Conservation (phyloP, 2,113 vertebrate species). For the Melanerpes aurifrons region DNA sequence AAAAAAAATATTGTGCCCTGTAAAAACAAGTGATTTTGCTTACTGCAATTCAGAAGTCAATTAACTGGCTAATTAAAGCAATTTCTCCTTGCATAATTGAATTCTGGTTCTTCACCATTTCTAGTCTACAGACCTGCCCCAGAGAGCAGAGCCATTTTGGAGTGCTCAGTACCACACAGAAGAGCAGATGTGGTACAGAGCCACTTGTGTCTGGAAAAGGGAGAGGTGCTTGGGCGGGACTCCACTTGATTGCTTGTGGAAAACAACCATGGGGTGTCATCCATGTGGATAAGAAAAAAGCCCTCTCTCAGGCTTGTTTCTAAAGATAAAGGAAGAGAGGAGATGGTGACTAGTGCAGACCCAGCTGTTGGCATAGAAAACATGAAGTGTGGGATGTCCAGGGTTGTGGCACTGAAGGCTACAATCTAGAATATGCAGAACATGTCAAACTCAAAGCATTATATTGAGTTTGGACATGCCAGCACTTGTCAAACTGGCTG, state of each 20-base stretch:
- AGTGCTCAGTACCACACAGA: background rate
- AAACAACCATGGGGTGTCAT: background rate
- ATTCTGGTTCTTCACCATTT: slow-evolving; percentile 60
- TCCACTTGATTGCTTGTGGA: background rate
- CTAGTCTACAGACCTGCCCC: background rate
- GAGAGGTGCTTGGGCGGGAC: background rate
- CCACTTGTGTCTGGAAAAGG: background rate
- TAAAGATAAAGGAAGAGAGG: background rate
- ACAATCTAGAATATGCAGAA: background rate
- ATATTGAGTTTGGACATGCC: background rate
- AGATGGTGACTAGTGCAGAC: background rate
- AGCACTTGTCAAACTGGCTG: background rate
- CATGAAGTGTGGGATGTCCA: background rate
- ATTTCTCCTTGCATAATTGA: slow-evolving; percentile 71
- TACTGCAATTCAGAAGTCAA: slow-evolving; percentile 60
- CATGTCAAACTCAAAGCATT: background rate
- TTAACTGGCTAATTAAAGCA: slow-evolving; percentile 72
- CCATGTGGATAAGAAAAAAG: background rate
- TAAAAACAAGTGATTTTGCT: slow-evolving; percentile 55
- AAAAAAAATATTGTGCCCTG: slow-evolving; percentile 25
- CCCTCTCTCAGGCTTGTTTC: background rate
- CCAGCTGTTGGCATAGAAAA: background rate
- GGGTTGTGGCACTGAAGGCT: background rate
- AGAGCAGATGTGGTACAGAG: background rate
- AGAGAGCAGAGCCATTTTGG: slow-evolving; percentile 32